Base-by-base conservation (phyloP, 2,113 vertebrate genomes). In the Malurus melanocephalus region DNA sequence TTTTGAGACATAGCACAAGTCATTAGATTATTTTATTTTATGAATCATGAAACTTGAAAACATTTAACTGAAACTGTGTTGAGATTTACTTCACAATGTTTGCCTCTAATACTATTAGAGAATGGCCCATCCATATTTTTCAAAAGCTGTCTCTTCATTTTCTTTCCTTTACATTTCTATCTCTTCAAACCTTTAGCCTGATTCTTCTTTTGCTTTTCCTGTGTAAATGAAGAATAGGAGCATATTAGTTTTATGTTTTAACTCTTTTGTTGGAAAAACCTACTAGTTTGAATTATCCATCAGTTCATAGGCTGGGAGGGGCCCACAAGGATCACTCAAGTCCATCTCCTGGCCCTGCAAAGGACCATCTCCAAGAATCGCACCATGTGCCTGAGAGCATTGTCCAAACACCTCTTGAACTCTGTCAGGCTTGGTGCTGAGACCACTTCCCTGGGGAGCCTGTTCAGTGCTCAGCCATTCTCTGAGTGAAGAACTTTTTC, bases 1-100 rank as follows among this genome's bases (percentile, higher is more conserved):
- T 59, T 30, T 61, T 73, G 9, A 91, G 55, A 51, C 21, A 43
- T 2, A 87, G 8, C 4, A 40, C 59, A 94, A 79, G 64, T n/a
- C 42, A 56, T 46, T 17, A 35, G 62, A 14, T 76, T 80, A 65
- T 55, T 81, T 89, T 85, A 67, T 38, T 81, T 89, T 85, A 67
- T 38, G 43, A 90, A 69, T 73, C 21, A 65, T 24, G 32, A 78
- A 87, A 83, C 19, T 24, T 52, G 48, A 82, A 88, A 80, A 64
- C 10, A 48, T 2, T 7, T 53, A 81, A 84, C 4, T 61, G 33
- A 81, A 73, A 72, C 71, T 59, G 43, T 68, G 28, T 35, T 76
- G 45, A 74, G 30, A 35, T 73, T 65, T 59, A 48, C 42, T 73
- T 87, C 23, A 53, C 53, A 68, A 71, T 80, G 24, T 71, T 71